Evolutionary conservation across 2,888 invertebrate genomes (phyloP).

Genomic region (Drosophila mulleri): DNA sequence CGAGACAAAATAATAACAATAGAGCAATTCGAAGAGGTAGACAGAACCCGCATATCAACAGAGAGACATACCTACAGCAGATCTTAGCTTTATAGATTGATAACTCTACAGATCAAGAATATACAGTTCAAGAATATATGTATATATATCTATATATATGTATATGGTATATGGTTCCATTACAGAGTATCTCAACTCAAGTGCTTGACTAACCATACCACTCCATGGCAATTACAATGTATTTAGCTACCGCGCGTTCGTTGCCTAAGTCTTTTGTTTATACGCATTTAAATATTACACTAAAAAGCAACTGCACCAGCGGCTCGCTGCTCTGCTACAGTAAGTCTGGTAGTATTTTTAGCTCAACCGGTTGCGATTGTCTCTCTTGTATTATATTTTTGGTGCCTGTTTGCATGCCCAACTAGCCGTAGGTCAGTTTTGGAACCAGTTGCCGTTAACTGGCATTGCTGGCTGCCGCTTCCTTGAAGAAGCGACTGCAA

Average conservation of each 20-base stretch:
- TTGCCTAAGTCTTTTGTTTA: constrained; percentile 53
- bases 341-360: constrained; percentile 51
- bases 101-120: background rate
- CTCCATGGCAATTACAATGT: background rate
- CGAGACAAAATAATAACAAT: too few species aligned
- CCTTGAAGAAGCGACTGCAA: constrained; percentile 63
- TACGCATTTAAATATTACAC: constrained; percentile 31
- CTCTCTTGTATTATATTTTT: constrained; percentile 17
- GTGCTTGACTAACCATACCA: background rate
- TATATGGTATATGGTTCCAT: too few species aligned
- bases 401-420: constrained; percentile 43
- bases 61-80: too few species aligned
- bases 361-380: constrained; percentile 61
- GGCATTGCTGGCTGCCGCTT: constrained; percentile 61
- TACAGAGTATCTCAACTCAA: background rate
- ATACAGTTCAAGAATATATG: background rate
- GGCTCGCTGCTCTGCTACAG: constrained; percentile 9
- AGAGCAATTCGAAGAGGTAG: background rate
- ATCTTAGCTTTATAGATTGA: background rate
- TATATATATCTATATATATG: too few species aligned
- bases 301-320: constrained; percentile 8
- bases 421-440: constrained; percentile 70
- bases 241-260: constrained; percentile 12
- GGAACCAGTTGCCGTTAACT: constrained; percentile 74
- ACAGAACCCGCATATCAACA: background rate